Conservation (phyloP, 2,113 vertebrate species). For the Conger conger region DNA sequence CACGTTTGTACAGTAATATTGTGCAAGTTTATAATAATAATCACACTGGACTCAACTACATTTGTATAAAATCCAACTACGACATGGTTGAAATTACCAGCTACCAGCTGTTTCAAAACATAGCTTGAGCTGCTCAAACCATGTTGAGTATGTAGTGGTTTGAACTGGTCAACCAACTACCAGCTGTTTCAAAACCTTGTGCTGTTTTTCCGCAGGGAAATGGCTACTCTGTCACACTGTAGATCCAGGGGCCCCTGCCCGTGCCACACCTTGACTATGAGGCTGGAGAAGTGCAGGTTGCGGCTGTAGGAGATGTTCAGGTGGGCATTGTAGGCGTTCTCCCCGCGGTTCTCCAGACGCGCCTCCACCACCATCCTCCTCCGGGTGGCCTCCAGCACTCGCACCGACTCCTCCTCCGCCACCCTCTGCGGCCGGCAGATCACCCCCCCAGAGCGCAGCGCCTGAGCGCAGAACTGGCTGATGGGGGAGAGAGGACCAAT, state of each 20-base stretch:
- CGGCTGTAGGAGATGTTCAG: conserved; percentile 86
- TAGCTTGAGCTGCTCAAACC: too few relatives aligned
- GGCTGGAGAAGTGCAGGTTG: conserved; percentile 87
- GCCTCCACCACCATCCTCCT: conserved; percentile 84
- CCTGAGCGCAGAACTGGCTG: conserved; percentile 83
- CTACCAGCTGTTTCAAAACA: too few relatives aligned
- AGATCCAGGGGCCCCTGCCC: background rate
- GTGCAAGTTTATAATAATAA: too few relatives aligned
- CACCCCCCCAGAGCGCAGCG: conserved; percentile 59
- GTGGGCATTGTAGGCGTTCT: conserved; percentile 84
- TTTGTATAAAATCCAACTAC: too few relatives aligned
- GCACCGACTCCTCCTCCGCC: conserved; percentile 50
- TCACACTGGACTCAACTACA: background rate
- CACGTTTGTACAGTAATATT: too few relatives aligned
- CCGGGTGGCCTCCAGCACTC: conserved; percentile 77
- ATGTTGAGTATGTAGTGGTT: too few relatives aligned
- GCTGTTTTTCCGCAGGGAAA: too few relatives aligned
- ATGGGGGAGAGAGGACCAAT: background rate
- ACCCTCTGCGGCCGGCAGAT: conserved; percentile 47
- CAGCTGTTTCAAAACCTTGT: too few relatives aligned
- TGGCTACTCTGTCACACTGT: background rate
- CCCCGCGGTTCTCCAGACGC: conserved; percentile 84
- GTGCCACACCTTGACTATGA: conserved; percentile 78
- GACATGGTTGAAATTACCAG: too few relatives aligned
- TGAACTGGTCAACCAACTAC: too few relatives aligned